Evolutionary conservation across 2,113 vertebrate genomes (phyloP), one percentile per base, ranked within the genome.

Genomic region (Proterorhinus semilunaris): DNA sequence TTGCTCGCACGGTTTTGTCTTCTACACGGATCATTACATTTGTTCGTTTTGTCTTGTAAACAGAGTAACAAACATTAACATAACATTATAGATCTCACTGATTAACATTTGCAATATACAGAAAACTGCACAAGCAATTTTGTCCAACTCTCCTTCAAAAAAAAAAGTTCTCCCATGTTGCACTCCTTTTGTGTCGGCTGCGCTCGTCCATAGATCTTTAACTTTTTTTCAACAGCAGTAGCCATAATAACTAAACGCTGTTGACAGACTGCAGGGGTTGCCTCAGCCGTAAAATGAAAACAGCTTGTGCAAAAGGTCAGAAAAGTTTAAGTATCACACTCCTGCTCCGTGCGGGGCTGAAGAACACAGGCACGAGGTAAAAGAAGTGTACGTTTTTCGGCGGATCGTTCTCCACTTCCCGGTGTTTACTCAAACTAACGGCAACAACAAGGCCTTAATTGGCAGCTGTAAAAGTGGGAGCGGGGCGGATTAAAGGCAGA

Each of bases 371-470:
- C 44, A 81, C 10, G 45, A 57, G 17, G 8, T 77, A 75, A 49
- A 62, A 53, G 66, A 78, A 69, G 62, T 78, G 65, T 53, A 76
- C 57, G 6, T 45, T 64, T 74, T 76, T 75, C 63, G 17, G 70
- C 57, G 69, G 68, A 74, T 80, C 47, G 45, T 47, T 27, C 21
- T 77, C 73, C 55, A 58, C 43, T 69, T 79, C 73, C 63, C 72
- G 57, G 68, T 71, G 62, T 85, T 84, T 79, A 75, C 65, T 72
- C 59, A 53, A 63, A 71, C 69, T 21, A 64, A 51, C 67, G 16
- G 27, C 6, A 72, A 78, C 80, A 81, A 68, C 80, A 81, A 64
- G 83, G 78, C 71, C 74, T 82, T 84, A 75, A 81, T 75, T 81
- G 70, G 68, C 72, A 6, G 63, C 72, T 47, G 59, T 70, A 72